Evolutionary conservation across 2,888 invertebrate genomes (phyloP), one percentile per base, ranked within the genome.

Genomic region (Venusia cambrica): DNA sequence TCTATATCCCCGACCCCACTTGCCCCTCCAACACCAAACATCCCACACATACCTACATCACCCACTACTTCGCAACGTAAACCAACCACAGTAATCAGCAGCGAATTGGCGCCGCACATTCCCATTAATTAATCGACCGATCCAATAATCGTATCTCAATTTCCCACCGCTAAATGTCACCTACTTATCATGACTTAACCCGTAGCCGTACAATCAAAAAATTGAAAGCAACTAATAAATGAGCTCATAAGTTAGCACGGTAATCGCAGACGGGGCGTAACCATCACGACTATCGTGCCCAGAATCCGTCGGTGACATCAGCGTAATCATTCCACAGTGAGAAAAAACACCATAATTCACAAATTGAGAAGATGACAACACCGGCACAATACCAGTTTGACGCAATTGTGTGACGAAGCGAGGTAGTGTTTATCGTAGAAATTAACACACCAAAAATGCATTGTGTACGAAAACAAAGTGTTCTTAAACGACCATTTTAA

Each of bases 71-170:
- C 34, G 27, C 31, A 36, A 36, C 21, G 21, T 45, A 43, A 32
- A 30, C 39, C 38, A 33, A 43, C 35, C 16, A 28, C 14, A 38
- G 30, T 43, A 45, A 37, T 36, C 18, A 36, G 31, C 39, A 52
- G 45, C 49, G 50, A 43, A 38, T 39, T 62, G 61, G 60, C 67
- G 64, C 66, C 64, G 53, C 50, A 54, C 57, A 62, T 61, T 63
- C 58, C 54, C 56, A 61, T 61, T 64, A 65, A 73, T 70, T 71
- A 71, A 76, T 73, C 57, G 64, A 47, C 58, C 47, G 59, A 54
- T 51, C 62, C 57, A 68, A 80, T 77, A 72, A 77, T 73, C 80
- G 57, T 81, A 81, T 73, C 73, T 81, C 73, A 67, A 79, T 79
- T 75, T 63, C 56, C 54, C 56, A 62, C 62, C 59, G 54, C 58